Base-by-base conservation (phyloP, 2,888 invertebrate genomes). In the Cataglyphis cursor region DNA sequence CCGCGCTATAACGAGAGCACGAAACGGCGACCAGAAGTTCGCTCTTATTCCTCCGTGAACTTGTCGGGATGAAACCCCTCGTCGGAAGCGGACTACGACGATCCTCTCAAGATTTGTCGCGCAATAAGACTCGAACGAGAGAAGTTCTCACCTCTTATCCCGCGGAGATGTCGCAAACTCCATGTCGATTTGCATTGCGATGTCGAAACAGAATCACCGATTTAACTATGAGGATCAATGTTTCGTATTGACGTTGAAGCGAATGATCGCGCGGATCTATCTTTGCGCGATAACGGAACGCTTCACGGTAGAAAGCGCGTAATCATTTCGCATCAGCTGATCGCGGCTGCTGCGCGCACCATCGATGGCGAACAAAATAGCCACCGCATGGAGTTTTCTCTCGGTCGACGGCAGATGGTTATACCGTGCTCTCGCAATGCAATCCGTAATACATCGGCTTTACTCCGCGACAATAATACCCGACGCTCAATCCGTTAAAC, bases 401-500 rank as follows among this genome's bases (percentile, higher is more conserved):
- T 24, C 57, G 62, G 31, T 64, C 54, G 65, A 12, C 41, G 24
- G 28, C 68, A 68, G 68, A 51, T 68, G 68, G 76, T 73, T 84
- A 66, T 62, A 48, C 73, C 61, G 12, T 31, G 51, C n/a, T 54
- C 57, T 38, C 62, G 48, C 35, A 59, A 35, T 48, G 81, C 65
- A 28, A 48, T 76, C 66, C 51, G 75, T 80, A 84, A 84, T 88
- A 70, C 84, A 21, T 54, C 86, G 31, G 54, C 54, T 83, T 84
- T 80, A 61, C 66, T 75, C 44, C 54, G 59, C 59, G 21, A 83
- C 81, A 70, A 86, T 87, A 87, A 82, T 82, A 85, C 64, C 64
- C 66, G 28, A 31, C 44, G 41, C 66, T 44, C 68, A 21, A 54
- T 66, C 75, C 73, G 73, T 64, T 83, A 81, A 70, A 83, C 73